Evolutionary conservation across 2,797 vertebrate species (phyloP).

Genomic region (Neosalanx taihuensis): DNA sequence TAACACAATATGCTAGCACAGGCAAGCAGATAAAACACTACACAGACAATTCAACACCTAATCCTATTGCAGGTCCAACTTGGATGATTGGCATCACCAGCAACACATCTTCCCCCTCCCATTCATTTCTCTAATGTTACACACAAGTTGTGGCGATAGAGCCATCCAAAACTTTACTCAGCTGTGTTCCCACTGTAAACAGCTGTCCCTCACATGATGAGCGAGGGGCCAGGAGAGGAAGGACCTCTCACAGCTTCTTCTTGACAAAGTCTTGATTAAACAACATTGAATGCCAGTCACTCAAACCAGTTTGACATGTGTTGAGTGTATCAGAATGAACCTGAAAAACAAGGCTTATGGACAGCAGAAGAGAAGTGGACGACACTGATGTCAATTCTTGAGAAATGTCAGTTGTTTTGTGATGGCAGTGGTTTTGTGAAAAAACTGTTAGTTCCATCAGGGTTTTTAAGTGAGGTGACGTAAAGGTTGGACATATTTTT

Average conservation of each 20-base stretch:
- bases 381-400: no score
- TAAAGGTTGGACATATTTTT: neutral
- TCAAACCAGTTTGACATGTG: neutral
- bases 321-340: no score
- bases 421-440: neutral
- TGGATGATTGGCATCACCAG: neutral
- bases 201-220: constrained; percentile 14
- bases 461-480: neutral
- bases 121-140: neutral
- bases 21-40: neutral
- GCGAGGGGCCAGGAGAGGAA: neutral
- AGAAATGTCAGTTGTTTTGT: no score
- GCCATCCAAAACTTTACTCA: neutral
- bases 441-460: neutral
- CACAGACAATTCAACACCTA: neutral
- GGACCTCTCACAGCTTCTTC: neutral
- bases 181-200: constrained; percentile 6
- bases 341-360: no score
- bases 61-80: neutral
- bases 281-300: neutral
- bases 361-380: neutral
- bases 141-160: constrained; percentile 2
- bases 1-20: neutral
- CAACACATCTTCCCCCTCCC: neutral
- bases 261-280: neutral